Percentiles rank a stretch among this genome's conserved stretches.
phyloP scores from a whole-genome alignment of 2,888 invertebrate genomes.

The Tortricodes alternella region DNA sequence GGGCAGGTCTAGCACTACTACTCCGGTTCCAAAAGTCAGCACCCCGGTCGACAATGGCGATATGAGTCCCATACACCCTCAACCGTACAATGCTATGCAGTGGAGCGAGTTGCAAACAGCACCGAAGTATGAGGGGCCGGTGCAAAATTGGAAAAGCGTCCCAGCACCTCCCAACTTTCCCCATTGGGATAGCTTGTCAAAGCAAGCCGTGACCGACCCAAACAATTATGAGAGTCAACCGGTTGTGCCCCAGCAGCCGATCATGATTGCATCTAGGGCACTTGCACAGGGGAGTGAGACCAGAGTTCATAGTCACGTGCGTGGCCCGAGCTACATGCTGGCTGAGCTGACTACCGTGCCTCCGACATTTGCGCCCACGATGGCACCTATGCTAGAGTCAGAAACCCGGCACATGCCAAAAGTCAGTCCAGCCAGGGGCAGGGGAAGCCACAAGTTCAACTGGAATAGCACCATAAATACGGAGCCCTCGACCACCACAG shows the following conservation, averaged over 20 bases:
- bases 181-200: constrained; percentile 18
- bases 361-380: background rate
- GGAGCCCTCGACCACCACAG: constrained; percentile 5
- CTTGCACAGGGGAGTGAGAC: constrained; percentile 3
- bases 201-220: background rate
- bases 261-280: background rate
- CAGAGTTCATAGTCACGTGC: background rate
- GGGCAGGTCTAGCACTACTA: constrained; percentile 39
- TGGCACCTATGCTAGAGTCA: constrained; percentile 16
- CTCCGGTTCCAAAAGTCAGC: constrained; percentile 39
- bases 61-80: constrained; percentile 15
- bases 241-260: background rate
- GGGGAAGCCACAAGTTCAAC: constrained; percentile 49
- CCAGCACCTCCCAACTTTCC: constrained; percentile 32
- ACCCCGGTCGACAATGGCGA: constrained; percentile 25
- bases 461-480: constrained; percentile 38
- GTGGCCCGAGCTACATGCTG: background rate
- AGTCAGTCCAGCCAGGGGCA: constrained; percentile 27
- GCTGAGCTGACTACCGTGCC: background rate
- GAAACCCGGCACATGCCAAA: constrained; percentile 6
- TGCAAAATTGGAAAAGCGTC: constrained; percentile 22
- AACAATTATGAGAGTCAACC: constrained; percentile 8
- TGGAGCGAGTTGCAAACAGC: constrained; percentile 17
- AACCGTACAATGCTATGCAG: constrained; percentile 11
- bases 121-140: constrained; percentile 16